Conservation (phyloP, 2,113 vertebrate species). For the Cyprinodon variegatus region DNA sequence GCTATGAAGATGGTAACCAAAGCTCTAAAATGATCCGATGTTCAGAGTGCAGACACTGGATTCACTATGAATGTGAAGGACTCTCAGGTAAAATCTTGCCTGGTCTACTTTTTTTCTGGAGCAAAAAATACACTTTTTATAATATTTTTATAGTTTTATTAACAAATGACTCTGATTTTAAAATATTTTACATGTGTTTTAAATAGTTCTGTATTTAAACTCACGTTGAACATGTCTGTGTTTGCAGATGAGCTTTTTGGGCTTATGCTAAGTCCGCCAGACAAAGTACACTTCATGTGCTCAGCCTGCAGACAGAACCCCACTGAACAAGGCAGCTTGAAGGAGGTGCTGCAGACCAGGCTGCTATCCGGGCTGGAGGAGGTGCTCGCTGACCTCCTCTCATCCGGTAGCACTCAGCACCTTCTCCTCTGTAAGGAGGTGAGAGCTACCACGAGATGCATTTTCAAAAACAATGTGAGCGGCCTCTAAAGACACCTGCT, state of each 20-base stretch:
- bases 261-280: constrained; percentile 80
- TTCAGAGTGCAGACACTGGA: constrained; percentile 86
- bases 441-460: constrained; percentile 12
- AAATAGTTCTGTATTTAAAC: rapidly evolving
- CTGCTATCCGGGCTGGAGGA: constrained; percentile 78
- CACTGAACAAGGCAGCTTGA: constrained; percentile 73
- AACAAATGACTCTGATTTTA: neutral
- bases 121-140: neutral
- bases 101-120: neutral
- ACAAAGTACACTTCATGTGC: constrained; percentile 82
- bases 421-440: constrained; percentile 82
- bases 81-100: constrained; percentile 80
- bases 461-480: neutral
- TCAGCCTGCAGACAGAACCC: constrained; percentile 79
- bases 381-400: constrained; percentile 81
- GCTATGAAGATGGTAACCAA: constrained; percentile 83
- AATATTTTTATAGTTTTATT: neutral
- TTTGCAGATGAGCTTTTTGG: constrained; percentile 86
- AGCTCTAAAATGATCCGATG: constrained; percentile 88
- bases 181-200: neutral
- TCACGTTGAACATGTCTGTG: neutral
- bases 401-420: constrained; percentile 66
- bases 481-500: neutral
- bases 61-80: constrained; percentile 89
- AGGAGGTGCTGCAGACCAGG: constrained; percentile 78